These are phyloP conservation scores for Oscarella lobularis DNA, from an alignment of 37 sponge, comb jelly and placozoan genomes.

Conservation along the genomic window DNA sequence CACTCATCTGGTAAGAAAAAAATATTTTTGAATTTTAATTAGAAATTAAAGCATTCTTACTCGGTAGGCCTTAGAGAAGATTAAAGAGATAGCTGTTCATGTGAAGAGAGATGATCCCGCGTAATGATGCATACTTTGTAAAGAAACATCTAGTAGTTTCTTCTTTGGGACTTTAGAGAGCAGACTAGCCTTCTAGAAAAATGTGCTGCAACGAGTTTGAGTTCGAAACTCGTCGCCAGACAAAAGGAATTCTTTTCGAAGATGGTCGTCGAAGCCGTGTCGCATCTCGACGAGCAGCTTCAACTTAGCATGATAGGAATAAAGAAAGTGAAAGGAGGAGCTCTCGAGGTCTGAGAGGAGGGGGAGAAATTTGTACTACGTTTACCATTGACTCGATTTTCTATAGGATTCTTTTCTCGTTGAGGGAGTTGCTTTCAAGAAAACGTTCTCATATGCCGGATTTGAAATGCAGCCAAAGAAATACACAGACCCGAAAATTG, in stretches of 20 bases:
- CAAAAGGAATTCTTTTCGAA: slow-evolving; percentile 98
- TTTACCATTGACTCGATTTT: not conserved
- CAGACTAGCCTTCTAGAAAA: slow-evolving; percentile 75
- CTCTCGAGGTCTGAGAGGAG: slow-evolving; percentile 44
- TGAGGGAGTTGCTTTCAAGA: slow-evolving; percentile 97
- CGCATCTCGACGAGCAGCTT: slow-evolving; percentile 62
- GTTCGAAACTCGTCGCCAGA: slow-evolving; percentile 88
- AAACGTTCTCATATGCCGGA: slow-evolving; percentile 99
- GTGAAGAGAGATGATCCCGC: slow-evolving; percentile 76
- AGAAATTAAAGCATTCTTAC: not conserved
- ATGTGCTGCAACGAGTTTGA: slow-evolving; percentile 90
- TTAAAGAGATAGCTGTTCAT: slow-evolving; percentile 69
- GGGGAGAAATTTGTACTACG: not conserved
- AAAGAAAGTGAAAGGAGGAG: slow-evolving; percentile 87
- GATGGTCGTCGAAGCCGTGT: slow-evolving; percentile 98
- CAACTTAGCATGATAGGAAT: slow-evolving; percentile 98
- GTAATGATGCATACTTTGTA: slow-evolving; percentile 18
- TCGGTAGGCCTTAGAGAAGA: slow-evolving; percentile 41
- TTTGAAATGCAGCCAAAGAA: slow-evolving; percentile 99
- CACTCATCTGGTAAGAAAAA: slow-evolving; percentile 45
- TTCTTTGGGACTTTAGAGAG: slow-evolving; percentile 36
- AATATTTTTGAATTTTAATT: not conserved
- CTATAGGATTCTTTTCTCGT: slow-evolving; percentile 76
- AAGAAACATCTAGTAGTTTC: not conserved
- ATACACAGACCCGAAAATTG: slow-evolving; percentile 75